Percentiles rank a stretch among this genome's conserved stretches.
Conservation (phyloP, 2,888 invertebrate genomes). For the Tenthredo mesomela region DNA sequence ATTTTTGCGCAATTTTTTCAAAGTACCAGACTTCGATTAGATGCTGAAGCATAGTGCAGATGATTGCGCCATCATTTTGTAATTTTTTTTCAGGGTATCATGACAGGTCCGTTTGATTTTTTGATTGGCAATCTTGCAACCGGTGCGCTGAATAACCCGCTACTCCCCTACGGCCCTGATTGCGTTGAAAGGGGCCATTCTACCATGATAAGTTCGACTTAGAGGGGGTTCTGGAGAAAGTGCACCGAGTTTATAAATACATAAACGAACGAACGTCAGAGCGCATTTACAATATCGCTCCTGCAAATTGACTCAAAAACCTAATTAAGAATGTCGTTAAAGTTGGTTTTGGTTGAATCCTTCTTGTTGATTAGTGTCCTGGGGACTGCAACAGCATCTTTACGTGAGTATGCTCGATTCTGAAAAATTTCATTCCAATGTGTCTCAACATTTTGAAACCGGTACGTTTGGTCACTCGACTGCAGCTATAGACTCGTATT, state of each 20-base stretch:
- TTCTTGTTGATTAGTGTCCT: constrained; percentile 32
- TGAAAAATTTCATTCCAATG: neutral
- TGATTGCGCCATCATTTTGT: neutral
- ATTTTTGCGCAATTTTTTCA: neutral
- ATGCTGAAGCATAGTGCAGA: neutral
- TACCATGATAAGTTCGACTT: constrained; percentile 74
- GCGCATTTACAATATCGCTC: constrained; percentile 73
- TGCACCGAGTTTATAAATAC: constrained; percentile 76
- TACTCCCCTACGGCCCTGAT: constrained; percentile 72
- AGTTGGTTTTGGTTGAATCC: neutral
- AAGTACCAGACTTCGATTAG: neutral
- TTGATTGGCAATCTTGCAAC: neutral
- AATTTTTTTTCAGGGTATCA: neutral
- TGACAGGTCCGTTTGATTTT: neutral
- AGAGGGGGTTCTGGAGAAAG: constrained; percentile 74
- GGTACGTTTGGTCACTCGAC: neutral
- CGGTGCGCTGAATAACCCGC: neutral
- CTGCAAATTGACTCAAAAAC: constrained; percentile 48
- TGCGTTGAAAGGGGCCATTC: constrained; percentile 73
- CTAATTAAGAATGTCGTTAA: neutral
- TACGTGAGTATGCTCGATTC: constrained; percentile 36
- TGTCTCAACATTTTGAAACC: neutral
- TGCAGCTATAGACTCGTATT: neutral
- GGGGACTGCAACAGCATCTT: neutral
- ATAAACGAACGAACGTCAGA: constrained; percentile 67